A percentile compares a stretch with the other conserved stretches of the same genome.
Conservation (phyloP, 2,797 vertebrate genomes). For the Pipistrellus kuhlii region DNA sequence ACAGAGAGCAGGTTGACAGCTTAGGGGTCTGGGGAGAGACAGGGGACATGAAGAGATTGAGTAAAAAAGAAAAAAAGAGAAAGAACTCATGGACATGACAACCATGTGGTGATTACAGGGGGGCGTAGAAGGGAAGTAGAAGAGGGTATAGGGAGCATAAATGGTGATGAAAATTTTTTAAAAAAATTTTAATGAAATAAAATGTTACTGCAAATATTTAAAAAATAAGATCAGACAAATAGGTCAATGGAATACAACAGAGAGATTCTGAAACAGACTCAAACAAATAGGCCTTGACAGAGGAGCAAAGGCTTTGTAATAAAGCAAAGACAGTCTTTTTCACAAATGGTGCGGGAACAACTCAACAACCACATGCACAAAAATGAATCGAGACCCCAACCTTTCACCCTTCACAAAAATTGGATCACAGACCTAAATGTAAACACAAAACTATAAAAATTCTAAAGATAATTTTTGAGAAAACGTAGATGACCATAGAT, state of each 20-base stretch:
- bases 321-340: neutral
- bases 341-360: neutral
- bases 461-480: neutral
- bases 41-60: too few relatives aligned
- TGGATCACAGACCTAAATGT: neutral
- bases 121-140: too few relatives aligned
- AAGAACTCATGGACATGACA: too few relatives aligned
- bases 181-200: too few relatives aligned
- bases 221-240: too few relatives aligned
- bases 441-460: neutral
- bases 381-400: neutral
- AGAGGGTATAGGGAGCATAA: too few relatives aligned
- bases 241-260: neutral
- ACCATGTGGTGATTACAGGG: too few relatives aligned
- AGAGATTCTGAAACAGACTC: neutral
- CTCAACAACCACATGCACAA: neutral
- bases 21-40: too few relatives aligned
- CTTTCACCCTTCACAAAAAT: neutral
- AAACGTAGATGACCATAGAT: neutral
- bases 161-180: too few relatives aligned
- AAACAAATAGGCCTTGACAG: neutral
- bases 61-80: too few relatives aligned
- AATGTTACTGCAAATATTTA: too few relatives aligned
- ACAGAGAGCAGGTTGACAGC: too few relatives aligned
- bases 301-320: neutral